Percentiles rank a stretch among this genome's conserved stretches.
Evolutionary conservation across 1,140 invertebrate genomes (phyloP).

Genomic region (Zaprionus ornatus): DNA sequence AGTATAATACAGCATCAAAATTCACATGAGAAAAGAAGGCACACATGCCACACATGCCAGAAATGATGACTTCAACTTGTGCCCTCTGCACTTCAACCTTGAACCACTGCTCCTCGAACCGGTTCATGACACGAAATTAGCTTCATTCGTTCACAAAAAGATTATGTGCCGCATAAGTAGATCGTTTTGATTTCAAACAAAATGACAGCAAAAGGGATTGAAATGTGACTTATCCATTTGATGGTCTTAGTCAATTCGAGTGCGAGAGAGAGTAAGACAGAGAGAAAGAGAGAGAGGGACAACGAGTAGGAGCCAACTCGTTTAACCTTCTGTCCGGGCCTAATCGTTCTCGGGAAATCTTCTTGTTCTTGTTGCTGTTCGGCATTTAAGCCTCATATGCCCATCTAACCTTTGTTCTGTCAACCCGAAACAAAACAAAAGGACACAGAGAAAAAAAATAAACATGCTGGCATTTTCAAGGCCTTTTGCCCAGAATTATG

Average conservation of each 20-base stretch:
- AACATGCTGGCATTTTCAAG: conserved; percentile 33
- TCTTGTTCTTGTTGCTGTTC: conserved; percentile 15
- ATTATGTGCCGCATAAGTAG: conserved; percentile 18
- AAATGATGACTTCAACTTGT: background rate
- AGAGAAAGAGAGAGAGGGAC: background rate
- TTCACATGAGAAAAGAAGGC: background rate
- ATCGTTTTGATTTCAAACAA: conserved; percentile 31
- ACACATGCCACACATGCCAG: background rate
- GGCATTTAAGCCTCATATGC: conserved; percentile 36
- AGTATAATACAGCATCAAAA: background rate
- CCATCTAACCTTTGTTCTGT: conserved; percentile 24
- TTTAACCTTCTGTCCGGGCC: conserved; percentile 34
- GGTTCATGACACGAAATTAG: conserved; percentile 15
- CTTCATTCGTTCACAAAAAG: background rate
- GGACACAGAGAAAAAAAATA: background rate
- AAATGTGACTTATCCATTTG: conserved; percentile 28
- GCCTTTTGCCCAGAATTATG: conserved; percentile 37
- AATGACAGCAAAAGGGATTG: conserved; percentile 27
- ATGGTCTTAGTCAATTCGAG: conserved; percentile 4
- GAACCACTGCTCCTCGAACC: conserved; percentile 7
- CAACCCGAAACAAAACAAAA: conserved; percentile 17
- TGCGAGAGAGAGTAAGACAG: background rate
- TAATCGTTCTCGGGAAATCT: conserved; percentile 30
- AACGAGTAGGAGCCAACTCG: conserved; percentile 12
- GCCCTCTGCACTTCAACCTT: background rate